phyloP scores from a whole-genome alignment of 2,797 vertebrate species.

The Pseudomugil gertrudae region DNA sequence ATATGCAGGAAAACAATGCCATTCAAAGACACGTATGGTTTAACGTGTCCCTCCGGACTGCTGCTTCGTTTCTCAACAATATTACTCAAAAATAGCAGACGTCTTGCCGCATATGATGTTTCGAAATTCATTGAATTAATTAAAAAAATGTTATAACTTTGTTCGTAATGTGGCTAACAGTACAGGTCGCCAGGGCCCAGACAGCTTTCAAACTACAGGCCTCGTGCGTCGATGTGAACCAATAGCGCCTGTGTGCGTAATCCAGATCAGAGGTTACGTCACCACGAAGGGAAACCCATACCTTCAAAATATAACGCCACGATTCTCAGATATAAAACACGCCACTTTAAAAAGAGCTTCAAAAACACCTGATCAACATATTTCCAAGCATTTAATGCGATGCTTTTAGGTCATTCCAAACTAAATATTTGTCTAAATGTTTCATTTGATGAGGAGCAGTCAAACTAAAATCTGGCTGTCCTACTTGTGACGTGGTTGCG shows the following conservation, averaged over 20 bases:
- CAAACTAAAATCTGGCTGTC: background rate
- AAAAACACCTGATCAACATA: too few relatives aligned
- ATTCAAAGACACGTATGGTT: constrained; percentile 29
- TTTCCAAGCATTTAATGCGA: too few relatives aligned
- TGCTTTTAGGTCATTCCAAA: too few relatives aligned
- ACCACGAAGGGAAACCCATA: constrained; percentile 68
- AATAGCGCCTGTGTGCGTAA: constrained; percentile 64
- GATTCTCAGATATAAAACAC: background rate
- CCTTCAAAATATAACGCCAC: constrained; percentile 23
- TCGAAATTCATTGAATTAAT: constrained; percentile 16
- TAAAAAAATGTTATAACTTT: constrained; percentile 61
- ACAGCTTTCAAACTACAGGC: constrained; percentile 77
- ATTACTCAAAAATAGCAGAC: background rate
- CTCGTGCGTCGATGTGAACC: constrained; percentile 65
- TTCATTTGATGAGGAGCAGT: too few relatives aligned
- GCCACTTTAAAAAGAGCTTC: background rate
- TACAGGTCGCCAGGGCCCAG: constrained; percentile 54
- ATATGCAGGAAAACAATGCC: constrained; percentile 63
- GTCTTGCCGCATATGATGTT: constrained; percentile 4
- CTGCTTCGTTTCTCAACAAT: background rate
- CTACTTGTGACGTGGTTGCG: background rate
- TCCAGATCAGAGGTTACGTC: constrained; percentile 59
- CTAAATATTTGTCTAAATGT: too few relatives aligned
- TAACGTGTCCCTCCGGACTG: background rate
- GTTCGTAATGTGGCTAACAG: constrained; percentile 64